These are phyloP conservation scores for Tangachromis dhanisi DNA, from an alignment of 2,113 vertebrate species.

Conservation along the genomic window DNA sequence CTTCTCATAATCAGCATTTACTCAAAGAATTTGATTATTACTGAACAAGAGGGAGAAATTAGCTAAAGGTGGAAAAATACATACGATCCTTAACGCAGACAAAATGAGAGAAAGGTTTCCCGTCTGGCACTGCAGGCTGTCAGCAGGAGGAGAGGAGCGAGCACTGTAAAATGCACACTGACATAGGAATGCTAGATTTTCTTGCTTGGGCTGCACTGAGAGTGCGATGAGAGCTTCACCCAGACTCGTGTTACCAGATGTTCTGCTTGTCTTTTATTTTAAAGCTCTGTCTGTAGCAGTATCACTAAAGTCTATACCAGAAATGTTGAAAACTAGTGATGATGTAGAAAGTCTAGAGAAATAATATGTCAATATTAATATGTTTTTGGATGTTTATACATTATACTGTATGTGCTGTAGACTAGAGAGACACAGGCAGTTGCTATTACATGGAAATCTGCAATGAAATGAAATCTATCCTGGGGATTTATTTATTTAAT, in stretches of 20 bases:
- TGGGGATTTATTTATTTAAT: neutral
- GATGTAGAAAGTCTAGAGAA: neutral
- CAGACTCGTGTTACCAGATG: neutral
- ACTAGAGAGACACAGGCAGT: neutral
- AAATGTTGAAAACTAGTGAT: neutral
- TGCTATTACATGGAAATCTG: neutral
- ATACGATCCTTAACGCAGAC: conserved; percentile 4
- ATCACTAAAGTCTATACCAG: neutral
- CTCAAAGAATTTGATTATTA: neutral
- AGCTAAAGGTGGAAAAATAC: neutral
- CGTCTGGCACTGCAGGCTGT: neutral
- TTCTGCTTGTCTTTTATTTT: neutral
- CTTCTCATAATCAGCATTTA: neutral
- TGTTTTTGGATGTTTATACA: neutral
- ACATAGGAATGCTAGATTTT: conserved; percentile 23
- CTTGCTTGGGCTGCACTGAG: neutral
- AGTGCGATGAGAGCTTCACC: neutral
- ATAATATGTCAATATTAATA: neutral
- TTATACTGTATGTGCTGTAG: neutral
- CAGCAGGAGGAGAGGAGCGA: neutral
- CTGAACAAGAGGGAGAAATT: neutral
- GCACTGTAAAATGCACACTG: conserved; percentile 25
- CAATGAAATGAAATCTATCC: neutral
- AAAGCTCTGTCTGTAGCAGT: neutral
- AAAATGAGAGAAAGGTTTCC: neutral